phyloP scores from a whole-genome alignment of 2,888 invertebrate genomes.

The Colletes collaris region DNA sequence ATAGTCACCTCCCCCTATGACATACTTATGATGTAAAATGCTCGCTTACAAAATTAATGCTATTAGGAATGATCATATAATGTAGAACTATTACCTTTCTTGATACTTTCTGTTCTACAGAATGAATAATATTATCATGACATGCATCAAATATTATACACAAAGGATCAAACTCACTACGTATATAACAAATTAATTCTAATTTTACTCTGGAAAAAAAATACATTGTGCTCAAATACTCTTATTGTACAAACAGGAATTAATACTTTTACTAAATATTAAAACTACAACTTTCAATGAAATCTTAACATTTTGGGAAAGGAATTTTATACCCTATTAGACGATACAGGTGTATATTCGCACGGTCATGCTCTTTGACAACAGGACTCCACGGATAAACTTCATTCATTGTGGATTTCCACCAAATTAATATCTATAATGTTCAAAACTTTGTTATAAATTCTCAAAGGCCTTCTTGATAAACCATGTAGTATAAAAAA shows the following conservation, averaged over 20 bases:
- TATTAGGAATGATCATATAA: slow-evolving; percentile 23
- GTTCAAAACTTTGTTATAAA: slow-evolving; percentile 9
- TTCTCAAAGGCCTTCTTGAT: not conserved
- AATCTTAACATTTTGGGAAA: slow-evolving; percentile 4
- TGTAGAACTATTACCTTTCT: slow-evolving; percentile 84
- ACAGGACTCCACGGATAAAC: slow-evolving; percentile 97
- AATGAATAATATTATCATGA: slow-evolving; percentile 88
- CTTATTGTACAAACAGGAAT: not conserved
- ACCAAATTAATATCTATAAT: slow-evolving; percentile 89
- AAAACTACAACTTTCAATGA: not conserved
- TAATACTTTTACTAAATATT: not conserved
- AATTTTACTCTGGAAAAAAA: slow-evolving; percentile 86
- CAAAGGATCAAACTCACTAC: slow-evolving; percentile 95
- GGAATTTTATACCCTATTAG: slow-evolving; percentile 86
- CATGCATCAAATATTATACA: slow-evolving; percentile 90
- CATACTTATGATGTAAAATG: slow-evolving; percentile 69
- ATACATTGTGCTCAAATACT: slow-evolving; percentile 26
- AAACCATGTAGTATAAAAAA: not conserved
- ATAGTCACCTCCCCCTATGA: slow-evolving; percentile 87
- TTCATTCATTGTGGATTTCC: slow-evolving; percentile 91
- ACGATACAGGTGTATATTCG: slow-evolving; percentile 93
- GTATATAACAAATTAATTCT: slow-evolving; percentile 90
- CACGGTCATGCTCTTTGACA: slow-evolving; percentile 92
- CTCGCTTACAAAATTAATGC: slow-evolving; percentile 18
- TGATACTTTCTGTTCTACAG: slow-evolving; percentile 92